phyloP scores from a whole-genome alignment of 2,797 vertebrate species.

The Knipowitschia caucasica region DNA sequence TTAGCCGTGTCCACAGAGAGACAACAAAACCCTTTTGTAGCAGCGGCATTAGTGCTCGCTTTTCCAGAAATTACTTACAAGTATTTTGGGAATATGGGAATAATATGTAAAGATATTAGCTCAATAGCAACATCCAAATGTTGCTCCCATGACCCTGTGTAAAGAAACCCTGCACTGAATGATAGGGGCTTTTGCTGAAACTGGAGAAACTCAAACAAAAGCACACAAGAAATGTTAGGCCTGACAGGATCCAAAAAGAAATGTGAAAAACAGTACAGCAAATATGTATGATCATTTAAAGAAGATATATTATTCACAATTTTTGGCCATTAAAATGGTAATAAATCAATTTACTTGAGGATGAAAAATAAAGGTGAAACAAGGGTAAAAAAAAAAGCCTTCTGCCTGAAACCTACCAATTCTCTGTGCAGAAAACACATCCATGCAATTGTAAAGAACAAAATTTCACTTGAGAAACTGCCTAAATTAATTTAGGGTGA shows the following conservation, averaged over 20 bases:
- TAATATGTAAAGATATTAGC: slow-evolving; percentile 22
- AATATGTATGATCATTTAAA: background rate
- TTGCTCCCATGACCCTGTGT: slow-evolving; percentile 24
- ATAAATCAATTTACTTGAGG: too few species aligned
- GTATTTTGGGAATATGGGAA: slow-evolving; percentile 6
- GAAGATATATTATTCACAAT: too few species aligned
- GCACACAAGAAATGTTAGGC: slow-evolving; percentile 19
- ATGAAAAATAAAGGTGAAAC: too few species aligned
- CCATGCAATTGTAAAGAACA: too few species aligned
- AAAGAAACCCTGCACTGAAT: slow-evolving; percentile 21
- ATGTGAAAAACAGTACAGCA: slow-evolving; percentile 11
- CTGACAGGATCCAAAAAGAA: slow-evolving; percentile 25
- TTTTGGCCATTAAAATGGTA: too few species aligned
- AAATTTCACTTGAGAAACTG: too few species aligned
- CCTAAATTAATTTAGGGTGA: too few species aligned
- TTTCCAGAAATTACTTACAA: slow-evolving; percentile 32
- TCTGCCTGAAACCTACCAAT: too few species aligned
- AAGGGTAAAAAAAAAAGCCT: too few species aligned
- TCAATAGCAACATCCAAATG: slow-evolving; percentile 32
- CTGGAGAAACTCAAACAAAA: slow-evolving; percentile 19
- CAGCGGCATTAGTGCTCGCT: slow-evolving; percentile 16
- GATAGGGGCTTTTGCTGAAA: slow-evolving; percentile 26
- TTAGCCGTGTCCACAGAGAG: slow-evolving; percentile 30
- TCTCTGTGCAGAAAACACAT: too few species aligned
- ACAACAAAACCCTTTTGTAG: slow-evolving; percentile 20